These are phyloP conservation scores for Protonemura montana DNA, from an alignment of 2,888 invertebrate species.

Conservation along the genomic window DNA sequence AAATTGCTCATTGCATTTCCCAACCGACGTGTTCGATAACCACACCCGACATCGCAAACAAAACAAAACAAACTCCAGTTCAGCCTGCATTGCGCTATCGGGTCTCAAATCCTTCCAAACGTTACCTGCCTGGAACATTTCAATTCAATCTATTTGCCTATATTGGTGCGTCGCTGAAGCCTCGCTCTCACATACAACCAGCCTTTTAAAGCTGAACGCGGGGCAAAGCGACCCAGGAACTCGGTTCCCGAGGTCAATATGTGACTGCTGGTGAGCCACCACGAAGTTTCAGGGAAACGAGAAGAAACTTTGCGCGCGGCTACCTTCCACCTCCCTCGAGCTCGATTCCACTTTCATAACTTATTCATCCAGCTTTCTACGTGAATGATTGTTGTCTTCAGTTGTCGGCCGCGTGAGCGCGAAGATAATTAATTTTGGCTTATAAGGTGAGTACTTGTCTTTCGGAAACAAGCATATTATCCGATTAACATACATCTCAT, in stretches of 20 bases:
- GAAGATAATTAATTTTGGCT: background rate
- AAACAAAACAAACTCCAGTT: background rate
- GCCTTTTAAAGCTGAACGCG: background rate
- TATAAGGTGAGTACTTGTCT: background rate
- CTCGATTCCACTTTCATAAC: background rate
- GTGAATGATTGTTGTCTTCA: background rate
- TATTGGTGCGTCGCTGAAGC: background rate
- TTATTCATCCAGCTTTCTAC: background rate
- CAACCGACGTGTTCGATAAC: background rate
- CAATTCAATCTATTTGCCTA: background rate
- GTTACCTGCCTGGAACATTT: background rate
- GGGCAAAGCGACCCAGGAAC: background rate
- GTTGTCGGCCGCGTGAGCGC: background rate
- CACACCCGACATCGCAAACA: background rate
- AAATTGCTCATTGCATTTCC: background rate
- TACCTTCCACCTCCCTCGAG: background rate
- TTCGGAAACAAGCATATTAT: background rate
- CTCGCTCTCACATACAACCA: background rate
- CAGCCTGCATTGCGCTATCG: too few relatives aligned
- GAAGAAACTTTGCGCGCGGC: background rate
- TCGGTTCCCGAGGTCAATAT: background rate
- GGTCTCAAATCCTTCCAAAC: background rate
- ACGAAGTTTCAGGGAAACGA: background rate
- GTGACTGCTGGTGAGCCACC: background rate
- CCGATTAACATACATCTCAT: background rate